Evolutionary conservation across 1,140 invertebrate species (phyloP).

Genomic region (Cherax destructor): DNA sequence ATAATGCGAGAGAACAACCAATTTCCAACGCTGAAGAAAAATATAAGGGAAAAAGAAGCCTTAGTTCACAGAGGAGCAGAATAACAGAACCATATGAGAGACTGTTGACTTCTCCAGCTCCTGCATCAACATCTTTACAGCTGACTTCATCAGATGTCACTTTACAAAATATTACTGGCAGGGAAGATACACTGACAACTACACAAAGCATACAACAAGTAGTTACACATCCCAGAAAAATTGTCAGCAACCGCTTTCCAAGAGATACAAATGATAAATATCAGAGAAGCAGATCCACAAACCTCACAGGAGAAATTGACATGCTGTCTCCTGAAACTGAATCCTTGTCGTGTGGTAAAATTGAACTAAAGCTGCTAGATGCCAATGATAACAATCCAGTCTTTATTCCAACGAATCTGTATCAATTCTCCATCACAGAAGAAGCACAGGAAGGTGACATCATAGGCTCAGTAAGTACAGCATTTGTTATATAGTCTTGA

Average conservation of each 20-base stretch:
- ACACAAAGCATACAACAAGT: background rate
- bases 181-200: background rate
- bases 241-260: background rate
- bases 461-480: slow-evolving; percentile 72
- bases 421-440: slow-evolving; percentile 94
- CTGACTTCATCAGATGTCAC: background rate
- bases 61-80: background rate
- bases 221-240: background rate
- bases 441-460: slow-evolving; percentile 90
- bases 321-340: background rate
- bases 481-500: too few species aligned
- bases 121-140: background rate
- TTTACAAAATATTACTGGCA: background rate
- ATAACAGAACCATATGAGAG: background rate
- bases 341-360: slow-evolving; percentile 72
- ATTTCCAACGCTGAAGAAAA: background rate
- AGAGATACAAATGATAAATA: background rate
- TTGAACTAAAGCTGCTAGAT: slow-evolving; percentile 67
- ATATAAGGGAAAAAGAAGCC: background rate
- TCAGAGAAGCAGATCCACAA: background rate
- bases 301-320: background rate
- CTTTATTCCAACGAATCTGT: slow-evolving; percentile 83
- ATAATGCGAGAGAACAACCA: background rate
- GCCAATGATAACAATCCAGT: slow-evolving; percentile 72
- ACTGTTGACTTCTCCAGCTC: background rate